These are phyloP conservation scores for Palythoa grandiflora DNA, from an alignment of 92 coral and sea anemone species.

Conservation along the genomic window DNA sequence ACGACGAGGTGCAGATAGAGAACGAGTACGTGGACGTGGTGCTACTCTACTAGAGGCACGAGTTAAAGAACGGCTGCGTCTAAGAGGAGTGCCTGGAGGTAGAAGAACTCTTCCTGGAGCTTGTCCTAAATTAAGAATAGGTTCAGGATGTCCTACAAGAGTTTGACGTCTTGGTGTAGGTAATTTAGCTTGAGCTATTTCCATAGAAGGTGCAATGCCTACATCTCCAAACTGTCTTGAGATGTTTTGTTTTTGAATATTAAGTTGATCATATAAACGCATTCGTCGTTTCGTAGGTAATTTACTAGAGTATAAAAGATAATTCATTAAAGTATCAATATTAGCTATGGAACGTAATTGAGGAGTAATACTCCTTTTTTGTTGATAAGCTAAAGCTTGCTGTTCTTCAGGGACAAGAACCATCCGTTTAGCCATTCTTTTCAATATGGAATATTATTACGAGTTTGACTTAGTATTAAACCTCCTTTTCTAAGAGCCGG, in stretches of 20 bases:
- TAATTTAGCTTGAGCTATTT: not conserved
- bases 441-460: no score
- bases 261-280: not conserved
- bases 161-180: not conserved
- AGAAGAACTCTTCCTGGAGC: no score
- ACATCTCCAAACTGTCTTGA: not conserved
- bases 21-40: no score
- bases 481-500: no score
- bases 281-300: not conserved
- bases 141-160: not conserved
- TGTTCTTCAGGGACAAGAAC: no score
- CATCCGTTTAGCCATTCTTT: no score
- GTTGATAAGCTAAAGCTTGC: not conserved
- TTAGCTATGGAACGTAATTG: conserved; percentile 3
- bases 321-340: not conserved
- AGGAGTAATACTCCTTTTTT: not conserved
- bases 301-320: not conserved
- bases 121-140: no score
- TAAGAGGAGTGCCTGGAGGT: no score
- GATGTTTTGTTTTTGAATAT: not conserved
- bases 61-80: no score
- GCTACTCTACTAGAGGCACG: no score
- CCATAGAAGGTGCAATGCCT: not conserved
- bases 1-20: no score
- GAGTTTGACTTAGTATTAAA: no score